phyloP scores from a whole-genome alignment of 1,140 invertebrate species.

The Leptopilina clavipes region DNA sequence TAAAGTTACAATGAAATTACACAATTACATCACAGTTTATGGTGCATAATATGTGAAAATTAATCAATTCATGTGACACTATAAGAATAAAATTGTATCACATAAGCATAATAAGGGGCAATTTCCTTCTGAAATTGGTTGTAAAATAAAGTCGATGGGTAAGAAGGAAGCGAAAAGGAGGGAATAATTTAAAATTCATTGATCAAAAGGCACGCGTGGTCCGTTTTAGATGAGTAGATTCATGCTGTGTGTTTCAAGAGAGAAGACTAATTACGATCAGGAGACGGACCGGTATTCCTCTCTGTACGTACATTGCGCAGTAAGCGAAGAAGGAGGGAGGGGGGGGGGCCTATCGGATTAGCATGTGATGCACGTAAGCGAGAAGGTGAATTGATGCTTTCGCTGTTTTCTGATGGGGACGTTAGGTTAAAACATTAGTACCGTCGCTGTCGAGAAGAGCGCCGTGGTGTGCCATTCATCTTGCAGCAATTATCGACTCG shows the following conservation, averaged over 20 bases:
- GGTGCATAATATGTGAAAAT: too few relatives aligned
- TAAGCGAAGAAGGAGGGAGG: too few relatives aligned
- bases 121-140: not conserved
- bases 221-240: not conserved
- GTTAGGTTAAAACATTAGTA: constrained; percentile 37
- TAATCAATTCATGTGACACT: too few relatives aligned
- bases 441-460: constrained; percentile 35
- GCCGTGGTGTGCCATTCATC: constrained; percentile 39
- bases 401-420: constrained; percentile 35
- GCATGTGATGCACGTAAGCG: constrained; percentile 44
- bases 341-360: constrained; percentile 40
- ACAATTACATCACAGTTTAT: too few relatives aligned
- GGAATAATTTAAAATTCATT: not conserved
- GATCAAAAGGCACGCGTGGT: constrained; percentile 14
- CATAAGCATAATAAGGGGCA: too few relatives aligned
- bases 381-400: constrained; percentile 45
- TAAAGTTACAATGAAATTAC: too few relatives aligned
- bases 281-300: constrained; percentile 11
- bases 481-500: constrained; percentile 50
- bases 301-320: not conserved
- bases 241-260: not conserved
- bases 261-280: constrained; percentile 45
- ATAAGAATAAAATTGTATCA: too few relatives aligned
- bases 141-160: not conserved
- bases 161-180: not conserved